phyloP scores from a whole-genome alignment of 2,797 vertebrate species.

The Myripristis jacobus region DNA sequence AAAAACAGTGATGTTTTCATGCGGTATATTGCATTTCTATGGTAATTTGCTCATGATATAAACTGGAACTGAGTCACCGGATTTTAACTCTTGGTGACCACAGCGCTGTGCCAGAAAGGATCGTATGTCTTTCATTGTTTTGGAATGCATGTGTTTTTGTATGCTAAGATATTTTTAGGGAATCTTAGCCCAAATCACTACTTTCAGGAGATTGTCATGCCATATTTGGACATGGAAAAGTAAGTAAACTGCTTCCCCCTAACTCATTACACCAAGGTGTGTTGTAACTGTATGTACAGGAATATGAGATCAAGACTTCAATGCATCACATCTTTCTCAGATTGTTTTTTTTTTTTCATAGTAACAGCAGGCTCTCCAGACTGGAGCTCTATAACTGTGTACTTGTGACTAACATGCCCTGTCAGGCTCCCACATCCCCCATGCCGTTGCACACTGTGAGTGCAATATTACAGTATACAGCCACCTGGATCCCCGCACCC shows the following conservation, averaged over 20 bases:
- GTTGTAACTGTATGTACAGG: not conserved
- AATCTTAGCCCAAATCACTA: no score
- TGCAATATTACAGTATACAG: conserved; percentile 69
- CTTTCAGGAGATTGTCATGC: no score
- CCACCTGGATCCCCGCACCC: conserved; percentile 75
- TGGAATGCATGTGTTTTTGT: no score
- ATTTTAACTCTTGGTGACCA: no score
- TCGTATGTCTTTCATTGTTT: no score
- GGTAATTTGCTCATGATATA: no score
- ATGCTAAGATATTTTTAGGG: no score
- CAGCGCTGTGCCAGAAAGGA: no score
- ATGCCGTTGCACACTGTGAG: conserved; percentile 68
- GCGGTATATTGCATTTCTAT: no score
- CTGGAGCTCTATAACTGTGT: conserved; percentile 43
- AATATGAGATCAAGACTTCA: no score
- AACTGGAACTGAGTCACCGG: no score
- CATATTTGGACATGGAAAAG: not conserved
- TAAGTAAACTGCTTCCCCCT: not conserved
- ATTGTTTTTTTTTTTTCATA: conserved; percentile 29
- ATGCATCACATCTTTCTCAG: conserved; percentile 6
- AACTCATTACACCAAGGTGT: conserved; percentile 9
- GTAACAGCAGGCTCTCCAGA: conserved; percentile 32
- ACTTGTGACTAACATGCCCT: conserved; percentile 69
- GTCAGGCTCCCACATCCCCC: conserved; percentile 54
- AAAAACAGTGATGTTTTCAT: no score